These are phyloP conservation scores for Conus ventricosus DNA, from an alignment of 1,140 invertebrate genomes.

Conservation along the genomic window DNA sequence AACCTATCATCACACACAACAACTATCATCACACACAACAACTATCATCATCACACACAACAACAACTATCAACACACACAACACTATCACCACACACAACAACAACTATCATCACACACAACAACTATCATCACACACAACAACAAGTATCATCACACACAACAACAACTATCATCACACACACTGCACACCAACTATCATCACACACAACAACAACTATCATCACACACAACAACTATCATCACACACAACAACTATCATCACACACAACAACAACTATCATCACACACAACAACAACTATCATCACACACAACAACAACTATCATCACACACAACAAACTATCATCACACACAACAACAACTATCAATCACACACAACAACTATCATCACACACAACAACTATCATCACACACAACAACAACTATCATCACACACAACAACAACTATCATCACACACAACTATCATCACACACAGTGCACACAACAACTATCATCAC, in stretches of 20 bases:
- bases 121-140: too few relatives aligned
- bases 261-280: not conserved
- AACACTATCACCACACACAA: too few relatives aligned
- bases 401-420: too few relatives aligned
- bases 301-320: constrained; percentile 14
- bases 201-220: not conserved
- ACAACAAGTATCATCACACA: too few relatives aligned
- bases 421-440: not conserved
- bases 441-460: too few relatives aligned
- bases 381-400: too few relatives aligned
- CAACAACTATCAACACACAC: not conserved
- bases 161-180: not conserved
- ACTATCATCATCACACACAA: too few relatives aligned
- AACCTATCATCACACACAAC: not conserved
- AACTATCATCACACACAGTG: not conserved
- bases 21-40: too few relatives aligned
- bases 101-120: not conserved
- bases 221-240: too few relatives aligned
- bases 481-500: too few relatives aligned
- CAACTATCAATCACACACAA: not conserved
- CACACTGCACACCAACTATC: not conserved
- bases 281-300: not conserved
- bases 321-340: too few relatives aligned
- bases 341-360: not conserved
- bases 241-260: constrained; percentile 14